Conservation (phyloP, 2,888 invertebrate genomes). For the Odontocolon sp. region DNA sequence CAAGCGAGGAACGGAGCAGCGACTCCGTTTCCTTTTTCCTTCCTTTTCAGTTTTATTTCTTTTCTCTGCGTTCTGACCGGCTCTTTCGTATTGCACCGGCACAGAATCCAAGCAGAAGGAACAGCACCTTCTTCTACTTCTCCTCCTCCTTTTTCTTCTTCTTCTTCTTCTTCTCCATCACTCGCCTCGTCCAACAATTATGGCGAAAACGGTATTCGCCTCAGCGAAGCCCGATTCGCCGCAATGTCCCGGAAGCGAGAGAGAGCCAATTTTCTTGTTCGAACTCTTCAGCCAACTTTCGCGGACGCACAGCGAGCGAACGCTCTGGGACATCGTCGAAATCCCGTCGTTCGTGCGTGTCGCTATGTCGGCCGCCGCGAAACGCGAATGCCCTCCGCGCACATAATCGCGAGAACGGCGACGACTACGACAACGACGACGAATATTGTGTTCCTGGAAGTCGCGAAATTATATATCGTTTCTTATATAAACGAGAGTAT, state of each 20-base stretch:
- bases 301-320: conserved; percentile 2
- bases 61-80: background rate
- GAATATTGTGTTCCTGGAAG: conserved; percentile 31
- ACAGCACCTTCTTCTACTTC: background rate
- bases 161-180: background rate
- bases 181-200: conserved; percentile 32
- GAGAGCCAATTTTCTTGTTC: conserved; percentile 48
- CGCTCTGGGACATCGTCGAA: conserved; percentile 34
- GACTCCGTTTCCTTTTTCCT: background rate
- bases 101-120: background rate
- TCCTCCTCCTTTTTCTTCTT: conserved; percentile 10
- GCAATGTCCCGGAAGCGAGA: conserved; percentile 28
- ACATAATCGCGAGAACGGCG: conserved; percentile 13
- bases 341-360: conserved; percentile 40
- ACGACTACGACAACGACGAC: conserved; percentile 1
- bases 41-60: background rate
- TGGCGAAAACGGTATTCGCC: conserved; percentile 46
- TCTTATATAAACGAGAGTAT: conserved; percentile 3
- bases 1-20: no score
- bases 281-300: conserved; percentile 30
- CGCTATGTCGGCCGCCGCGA: conserved; percentile 46
- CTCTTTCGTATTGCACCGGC: background rate
- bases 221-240: background rate
- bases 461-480: conserved; percentile 29
- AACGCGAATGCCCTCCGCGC: conserved; percentile 7